A percentile compares a stretch with the other conserved stretches of the same genome.
Conservation (phyloP, 2,888 invertebrate species). For the Chouioia cunea region DNA sequence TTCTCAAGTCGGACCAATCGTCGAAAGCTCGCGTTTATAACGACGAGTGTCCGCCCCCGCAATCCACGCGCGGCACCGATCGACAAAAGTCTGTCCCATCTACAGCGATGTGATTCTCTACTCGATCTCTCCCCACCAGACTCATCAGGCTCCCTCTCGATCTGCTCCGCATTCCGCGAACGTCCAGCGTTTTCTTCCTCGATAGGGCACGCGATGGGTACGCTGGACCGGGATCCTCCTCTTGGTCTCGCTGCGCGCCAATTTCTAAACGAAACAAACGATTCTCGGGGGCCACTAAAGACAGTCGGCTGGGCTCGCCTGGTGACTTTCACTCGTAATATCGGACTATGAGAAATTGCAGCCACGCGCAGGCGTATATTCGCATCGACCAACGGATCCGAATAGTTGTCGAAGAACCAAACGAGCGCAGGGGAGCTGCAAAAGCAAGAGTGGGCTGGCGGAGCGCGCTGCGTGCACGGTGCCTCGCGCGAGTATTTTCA, state of each 20-base stretch:
- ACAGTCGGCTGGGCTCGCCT: too few species aligned
- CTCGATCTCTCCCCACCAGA: not conserved
- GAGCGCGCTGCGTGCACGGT: too few species aligned
- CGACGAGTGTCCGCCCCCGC: not conserved
- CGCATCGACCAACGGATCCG: too few species aligned
- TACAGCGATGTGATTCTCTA: constrained; percentile 24
- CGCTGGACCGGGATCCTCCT: constrained; percentile 34
- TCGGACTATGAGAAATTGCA: too few species aligned
- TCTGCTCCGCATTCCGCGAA: constrained; percentile 19
- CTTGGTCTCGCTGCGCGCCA: constrained; percentile 2
- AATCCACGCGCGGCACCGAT: not conserved
- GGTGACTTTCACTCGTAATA: too few species aligned
- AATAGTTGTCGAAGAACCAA: too few species aligned
- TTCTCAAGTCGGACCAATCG: constrained; percentile 7
- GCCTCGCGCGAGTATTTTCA: constrained; percentile 56
- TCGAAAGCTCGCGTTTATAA: not conserved
- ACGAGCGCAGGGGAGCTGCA: constrained; percentile 4
- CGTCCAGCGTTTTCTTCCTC: constrained; percentile 7
- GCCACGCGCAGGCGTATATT: too few species aligned
- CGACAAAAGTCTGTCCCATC: constrained; percentile 35
- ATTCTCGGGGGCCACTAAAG: constrained; percentile 1
- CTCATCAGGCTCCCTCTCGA: too few species aligned
- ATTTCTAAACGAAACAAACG: not conserved
- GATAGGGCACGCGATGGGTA: constrained; percentile 11
- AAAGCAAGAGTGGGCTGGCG: not conserved